Evolutionary conservation across 2,797 vertebrate species (phyloP).

Genomic region (Acomys russatus): DNA sequence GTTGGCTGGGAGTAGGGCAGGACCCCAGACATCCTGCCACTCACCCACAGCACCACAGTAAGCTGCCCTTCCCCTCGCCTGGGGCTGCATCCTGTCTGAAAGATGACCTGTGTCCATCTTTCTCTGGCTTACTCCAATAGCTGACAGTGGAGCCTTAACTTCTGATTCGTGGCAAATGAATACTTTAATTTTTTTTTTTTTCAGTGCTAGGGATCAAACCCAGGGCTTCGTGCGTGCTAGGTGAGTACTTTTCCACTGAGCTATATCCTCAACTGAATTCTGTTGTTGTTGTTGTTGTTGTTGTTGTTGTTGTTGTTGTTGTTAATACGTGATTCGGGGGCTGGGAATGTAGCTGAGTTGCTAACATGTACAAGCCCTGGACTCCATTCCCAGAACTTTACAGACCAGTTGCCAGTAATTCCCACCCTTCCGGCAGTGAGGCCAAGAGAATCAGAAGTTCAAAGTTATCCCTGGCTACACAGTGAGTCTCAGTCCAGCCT

Average conservation of each 20-base stretch:
- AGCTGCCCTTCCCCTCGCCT: background rate
- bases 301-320: too few relatives aligned
- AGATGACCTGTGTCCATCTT: background rate
- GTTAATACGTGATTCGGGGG: background rate
- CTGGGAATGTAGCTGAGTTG: background rate
- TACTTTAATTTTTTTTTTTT: background rate
- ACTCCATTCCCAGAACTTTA: background rate
- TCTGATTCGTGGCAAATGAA: background rate
- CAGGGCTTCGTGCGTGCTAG: background rate
- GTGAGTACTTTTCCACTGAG: background rate
- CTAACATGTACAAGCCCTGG: background rate
- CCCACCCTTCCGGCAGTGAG: too few relatives aligned
- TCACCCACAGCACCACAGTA: background rate
- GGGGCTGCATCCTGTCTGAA: background rate
- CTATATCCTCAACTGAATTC: background rate
- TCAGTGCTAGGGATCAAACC: background rate
- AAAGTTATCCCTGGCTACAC: background rate
- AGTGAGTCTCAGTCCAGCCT: background rate
- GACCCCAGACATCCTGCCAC: background rate
- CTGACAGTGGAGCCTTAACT: background rate
- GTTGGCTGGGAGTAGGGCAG: fast-evolving
- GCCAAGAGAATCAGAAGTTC: background rate
- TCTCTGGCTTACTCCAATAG: fast-evolving
- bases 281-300: background rate
- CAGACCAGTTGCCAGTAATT: background rate